Conservation (phyloP, 2,113 vertebrate genomes). For the Phaethon lepturus region DNA sequence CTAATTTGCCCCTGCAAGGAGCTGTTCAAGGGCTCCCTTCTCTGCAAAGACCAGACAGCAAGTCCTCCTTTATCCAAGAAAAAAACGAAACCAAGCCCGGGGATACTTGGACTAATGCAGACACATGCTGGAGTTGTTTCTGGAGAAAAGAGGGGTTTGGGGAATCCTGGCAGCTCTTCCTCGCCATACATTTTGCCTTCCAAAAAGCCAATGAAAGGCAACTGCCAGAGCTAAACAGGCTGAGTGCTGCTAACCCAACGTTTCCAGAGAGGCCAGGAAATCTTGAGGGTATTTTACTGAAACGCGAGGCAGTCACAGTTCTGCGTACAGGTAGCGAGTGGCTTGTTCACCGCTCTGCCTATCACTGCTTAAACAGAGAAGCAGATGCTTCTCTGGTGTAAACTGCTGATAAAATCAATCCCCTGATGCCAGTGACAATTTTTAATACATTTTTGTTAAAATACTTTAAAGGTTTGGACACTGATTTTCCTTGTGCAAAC, state of each 20-base stretch:
- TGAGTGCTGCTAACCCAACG: neutral
- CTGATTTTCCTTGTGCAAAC: neutral
- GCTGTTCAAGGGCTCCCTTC: neutral
- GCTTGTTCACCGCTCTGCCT: neutral
- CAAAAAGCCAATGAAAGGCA: slow-evolving; percentile 34
- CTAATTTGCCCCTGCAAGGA: neutral
- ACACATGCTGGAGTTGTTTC: neutral
- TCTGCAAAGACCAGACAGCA: neutral
- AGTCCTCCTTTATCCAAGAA: neutral
- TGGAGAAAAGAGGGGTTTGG: slow-evolving; percentile 18
- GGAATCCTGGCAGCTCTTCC: slow-evolving; percentile 6
- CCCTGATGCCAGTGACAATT: neutral
- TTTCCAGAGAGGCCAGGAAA: slow-evolving; percentile 1
- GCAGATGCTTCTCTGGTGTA: neutral
- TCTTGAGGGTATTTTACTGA: neutral
- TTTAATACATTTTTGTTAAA: neutral
- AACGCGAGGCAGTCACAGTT: neutral
- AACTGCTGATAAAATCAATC: neutral
- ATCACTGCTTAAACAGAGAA: neutral
- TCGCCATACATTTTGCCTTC: neutral
- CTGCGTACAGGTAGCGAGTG: neutral
- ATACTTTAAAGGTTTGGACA: neutral
- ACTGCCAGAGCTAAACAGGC: neutral
- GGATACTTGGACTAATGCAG: neutral
- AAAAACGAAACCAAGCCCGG: neutral